Evolutionary conservation across 2,888 invertebrate genomes (phyloP).

Genomic region (Pandemis cinnamomeana): DNA sequence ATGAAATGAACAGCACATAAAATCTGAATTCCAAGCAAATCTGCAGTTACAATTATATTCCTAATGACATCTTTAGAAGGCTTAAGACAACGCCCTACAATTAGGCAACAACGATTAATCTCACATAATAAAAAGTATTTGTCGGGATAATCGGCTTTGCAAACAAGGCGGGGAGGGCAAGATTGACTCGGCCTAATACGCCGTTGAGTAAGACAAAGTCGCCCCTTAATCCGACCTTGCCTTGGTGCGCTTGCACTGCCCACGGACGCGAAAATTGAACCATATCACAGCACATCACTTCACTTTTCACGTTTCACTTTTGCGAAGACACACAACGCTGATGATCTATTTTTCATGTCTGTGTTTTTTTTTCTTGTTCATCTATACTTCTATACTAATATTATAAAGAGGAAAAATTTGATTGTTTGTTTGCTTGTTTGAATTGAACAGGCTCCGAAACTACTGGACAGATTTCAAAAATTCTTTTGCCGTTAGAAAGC

Average conservation of each 20-base stretch:
- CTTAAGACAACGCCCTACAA: constrained; percentile 2
- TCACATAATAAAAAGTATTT: constrained; percentile 41
- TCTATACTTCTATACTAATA: too few relatives aligned
- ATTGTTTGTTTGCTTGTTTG: too few relatives aligned
- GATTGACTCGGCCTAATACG: constrained; percentile 61
- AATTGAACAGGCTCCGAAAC: too few relatives aligned
- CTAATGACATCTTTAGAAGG: not conserved
- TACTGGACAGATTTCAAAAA: too few relatives aligned
- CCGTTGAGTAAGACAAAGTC: constrained; percentile 73
- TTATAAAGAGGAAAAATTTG: too few relatives aligned
- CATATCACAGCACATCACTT: not conserved
- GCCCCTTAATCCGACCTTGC: constrained; percentile 57
- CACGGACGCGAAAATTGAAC: not conserved
- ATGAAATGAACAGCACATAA: not conserved
- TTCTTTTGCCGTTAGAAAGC: too few relatives aligned
- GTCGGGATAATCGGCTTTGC: constrained; percentile 46
- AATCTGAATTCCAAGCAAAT: not conserved
- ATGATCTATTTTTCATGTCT: too few relatives aligned
- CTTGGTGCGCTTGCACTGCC: constrained; percentile 16
- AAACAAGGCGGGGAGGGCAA: constrained; percentile 46
- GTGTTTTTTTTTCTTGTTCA: too few relatives aligned
- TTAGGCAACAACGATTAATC: constrained; percentile 39
- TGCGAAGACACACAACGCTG: too few relatives aligned
- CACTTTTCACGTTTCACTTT: too few relatives aligned
- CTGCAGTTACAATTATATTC: not conserved